These are phyloP conservation scores for Thera obeliscata DNA, from an alignment of 2,888 invertebrate species.

Conservation along the genomic window DNA sequence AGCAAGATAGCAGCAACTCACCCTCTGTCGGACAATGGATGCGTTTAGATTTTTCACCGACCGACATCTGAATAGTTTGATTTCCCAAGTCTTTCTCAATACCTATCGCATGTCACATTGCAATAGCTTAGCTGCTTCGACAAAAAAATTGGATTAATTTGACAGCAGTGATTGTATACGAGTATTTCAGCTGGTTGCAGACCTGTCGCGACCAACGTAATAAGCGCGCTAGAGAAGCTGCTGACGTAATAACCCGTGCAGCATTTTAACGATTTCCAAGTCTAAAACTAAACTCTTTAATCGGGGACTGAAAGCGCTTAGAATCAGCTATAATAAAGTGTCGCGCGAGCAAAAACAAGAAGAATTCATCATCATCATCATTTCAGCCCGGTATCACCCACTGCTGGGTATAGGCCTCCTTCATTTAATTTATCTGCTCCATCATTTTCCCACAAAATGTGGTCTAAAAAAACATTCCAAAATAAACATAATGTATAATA, in stretches of 20 bases:
- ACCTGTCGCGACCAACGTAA: background rate
- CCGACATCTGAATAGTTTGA: no score
- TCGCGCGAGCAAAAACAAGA: no score
- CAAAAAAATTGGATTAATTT: no score
- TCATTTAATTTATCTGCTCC: background rate
- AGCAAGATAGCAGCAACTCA: no score
- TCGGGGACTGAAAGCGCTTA: background rate
- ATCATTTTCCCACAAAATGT: background rate
- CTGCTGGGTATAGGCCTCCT: no score
- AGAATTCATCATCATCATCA: no score
- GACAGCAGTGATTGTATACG: background rate
- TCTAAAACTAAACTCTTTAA: background rate
- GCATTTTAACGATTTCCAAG: background rate
- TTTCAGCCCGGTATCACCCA: no score
- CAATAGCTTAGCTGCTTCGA: no score
- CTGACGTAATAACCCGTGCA: background rate
- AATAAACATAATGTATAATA: background rate
- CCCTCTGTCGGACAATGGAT: no score
- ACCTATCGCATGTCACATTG: no score
- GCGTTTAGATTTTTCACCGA: no score
- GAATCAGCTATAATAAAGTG: background rate
- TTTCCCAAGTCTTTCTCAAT: no score
- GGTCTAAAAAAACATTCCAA: background rate
- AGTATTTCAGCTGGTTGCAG: background rate
- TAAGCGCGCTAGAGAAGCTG: background rate